phyloP scores from a whole-genome alignment of 2,888 invertebrate genomes.

The Cistogaster globosa region DNA sequence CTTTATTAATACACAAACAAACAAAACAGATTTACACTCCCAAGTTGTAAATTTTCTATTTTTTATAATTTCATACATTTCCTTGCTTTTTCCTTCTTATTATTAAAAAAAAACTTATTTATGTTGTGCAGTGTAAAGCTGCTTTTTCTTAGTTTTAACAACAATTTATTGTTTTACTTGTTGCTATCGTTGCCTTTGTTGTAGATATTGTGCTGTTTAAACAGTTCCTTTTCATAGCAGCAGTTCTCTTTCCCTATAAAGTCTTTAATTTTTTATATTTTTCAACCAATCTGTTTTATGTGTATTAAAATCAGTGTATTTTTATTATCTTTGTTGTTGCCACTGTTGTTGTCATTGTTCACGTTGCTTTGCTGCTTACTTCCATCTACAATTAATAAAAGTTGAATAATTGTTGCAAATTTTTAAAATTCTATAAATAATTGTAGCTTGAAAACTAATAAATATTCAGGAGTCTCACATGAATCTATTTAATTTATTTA shows the following conservation, averaged over 20 bases:
- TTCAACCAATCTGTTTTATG: background rate
- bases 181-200: slow-evolving; percentile 33
- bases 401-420: slow-evolving; percentile 71
- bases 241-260: slow-evolving; percentile 1
- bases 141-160: slow-evolving; percentile 18
- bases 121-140: slow-evolving; percentile 6
- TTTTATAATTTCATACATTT: slow-evolving; percentile 37
- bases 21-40: background rate
- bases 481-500: slow-evolving; percentile 63
- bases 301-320: slow-evolving; percentile 4
- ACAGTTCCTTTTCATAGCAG: background rate
- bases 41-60: slow-evolving; percentile 33
- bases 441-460: slow-evolving; percentile 59
- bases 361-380: background rate
- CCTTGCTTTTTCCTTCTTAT: slow-evolving; percentile 1
- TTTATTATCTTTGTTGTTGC: background rate
- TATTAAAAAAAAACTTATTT: slow-evolving; percentile 12
- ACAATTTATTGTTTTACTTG: slow-evolving; percentile 59
- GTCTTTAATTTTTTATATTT: background rate
- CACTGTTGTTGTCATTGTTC: slow-evolving; percentile 9
- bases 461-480: slow-evolving; percentile 59
- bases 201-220: slow-evolving; percentile 16
- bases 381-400: slow-evolving; percentile 67
- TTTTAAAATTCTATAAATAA: slow-evolving; percentile 66
- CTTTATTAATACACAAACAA: background rate